Conservation (phyloP, 2,797 vertebrate genomes). For the Eidolon dupreanum region DNA sequence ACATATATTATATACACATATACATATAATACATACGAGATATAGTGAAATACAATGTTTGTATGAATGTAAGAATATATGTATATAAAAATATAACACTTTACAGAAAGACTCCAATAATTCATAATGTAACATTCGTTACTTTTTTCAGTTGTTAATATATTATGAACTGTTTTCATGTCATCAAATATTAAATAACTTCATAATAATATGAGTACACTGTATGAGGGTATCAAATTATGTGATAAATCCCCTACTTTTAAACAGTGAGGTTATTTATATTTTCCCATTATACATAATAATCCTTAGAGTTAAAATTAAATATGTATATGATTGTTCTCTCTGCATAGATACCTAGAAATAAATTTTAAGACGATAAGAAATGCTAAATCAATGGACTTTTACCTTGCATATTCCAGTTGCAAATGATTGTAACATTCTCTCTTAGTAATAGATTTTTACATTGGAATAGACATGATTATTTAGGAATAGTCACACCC, state of each 20-base stretch:
- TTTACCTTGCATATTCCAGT: neutral
- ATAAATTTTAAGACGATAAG: constrained; percentile 39
- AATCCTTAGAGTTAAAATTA: neutral
- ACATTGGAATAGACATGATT: neutral
- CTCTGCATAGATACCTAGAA: neutral
- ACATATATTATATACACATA: neutral
- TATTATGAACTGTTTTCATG: neutral
- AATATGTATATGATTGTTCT: neutral
- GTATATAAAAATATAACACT: neutral
- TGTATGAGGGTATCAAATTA: neutral
- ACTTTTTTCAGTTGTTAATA: neutral
- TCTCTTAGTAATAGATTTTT: neutral
- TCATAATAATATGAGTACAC: neutral
- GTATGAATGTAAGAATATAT: neutral
- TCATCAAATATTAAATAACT: neutral
- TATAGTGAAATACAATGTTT: neutral
- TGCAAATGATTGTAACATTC: neutral
- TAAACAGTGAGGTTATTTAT: neutral
- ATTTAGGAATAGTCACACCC: neutral
- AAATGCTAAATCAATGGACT: neutral
- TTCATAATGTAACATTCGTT: neutral
- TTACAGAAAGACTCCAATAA: neutral
- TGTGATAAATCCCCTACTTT: neutral
- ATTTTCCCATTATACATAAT: neutral
- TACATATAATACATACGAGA: neutral